Evolutionary conservation across 2,113 vertebrate genomes (phyloP).

Genomic region (Macrotis lagotis): DNA sequence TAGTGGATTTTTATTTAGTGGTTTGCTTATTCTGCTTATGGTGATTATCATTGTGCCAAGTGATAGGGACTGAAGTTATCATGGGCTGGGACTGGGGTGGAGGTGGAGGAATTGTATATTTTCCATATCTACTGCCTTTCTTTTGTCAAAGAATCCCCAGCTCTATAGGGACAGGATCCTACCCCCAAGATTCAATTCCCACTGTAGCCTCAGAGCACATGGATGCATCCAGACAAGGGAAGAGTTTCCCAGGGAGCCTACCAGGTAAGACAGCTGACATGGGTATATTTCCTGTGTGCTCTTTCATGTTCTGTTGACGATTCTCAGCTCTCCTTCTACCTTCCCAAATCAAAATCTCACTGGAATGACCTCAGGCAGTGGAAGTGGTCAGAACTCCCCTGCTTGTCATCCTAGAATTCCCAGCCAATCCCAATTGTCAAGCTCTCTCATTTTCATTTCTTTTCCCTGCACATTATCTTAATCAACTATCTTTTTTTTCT

Average conservation of each 20-base stretch:
- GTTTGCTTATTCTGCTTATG: slow-evolving; percentile 55
- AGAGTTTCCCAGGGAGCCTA: background rate
- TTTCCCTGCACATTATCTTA: background rate
- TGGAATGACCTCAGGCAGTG: background rate
- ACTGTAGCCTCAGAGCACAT: background rate
- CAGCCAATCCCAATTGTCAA: background rate
- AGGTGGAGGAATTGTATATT: background rate
- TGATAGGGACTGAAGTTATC: background rate
- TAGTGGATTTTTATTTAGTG: background rate
- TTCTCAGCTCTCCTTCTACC: background rate
- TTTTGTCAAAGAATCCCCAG: background rate
- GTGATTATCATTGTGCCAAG: slow-evolving; percentile 11
- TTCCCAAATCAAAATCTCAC: background rate
- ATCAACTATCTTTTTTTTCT: background rate
- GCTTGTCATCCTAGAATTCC: background rate
- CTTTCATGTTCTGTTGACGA: background rate
- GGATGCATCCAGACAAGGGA: background rate
- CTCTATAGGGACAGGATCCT: background rate
- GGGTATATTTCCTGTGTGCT: background rate
- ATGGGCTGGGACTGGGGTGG: background rate
- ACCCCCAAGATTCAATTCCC: background rate
- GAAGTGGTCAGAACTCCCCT: background rate
- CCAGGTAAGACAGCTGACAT: background rate
- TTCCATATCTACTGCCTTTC: background rate
- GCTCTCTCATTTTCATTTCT: background rate